These are phyloP conservation scores for Cryptus viduatorius DNA, from an alignment of 2,888 invertebrate species.

Conservation along the genomic window DNA sequence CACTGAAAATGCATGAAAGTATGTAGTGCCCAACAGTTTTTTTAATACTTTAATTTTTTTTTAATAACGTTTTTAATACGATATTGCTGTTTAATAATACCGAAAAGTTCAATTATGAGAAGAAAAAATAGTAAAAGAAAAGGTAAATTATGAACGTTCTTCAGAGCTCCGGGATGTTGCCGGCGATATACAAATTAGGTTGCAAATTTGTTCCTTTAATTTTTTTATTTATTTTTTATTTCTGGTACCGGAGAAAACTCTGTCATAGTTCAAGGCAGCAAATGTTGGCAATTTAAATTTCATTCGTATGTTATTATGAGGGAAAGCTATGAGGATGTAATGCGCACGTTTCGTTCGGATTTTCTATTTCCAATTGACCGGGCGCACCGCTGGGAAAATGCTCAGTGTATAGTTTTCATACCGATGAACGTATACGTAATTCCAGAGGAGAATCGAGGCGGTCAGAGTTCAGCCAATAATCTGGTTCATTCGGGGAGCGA, in stretches of 20 bases:
- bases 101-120: no score
- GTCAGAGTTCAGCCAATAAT: constrained; percentile 83
- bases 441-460: constrained; percentile 70
- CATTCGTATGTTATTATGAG: background rate
- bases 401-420: constrained; percentile 71
- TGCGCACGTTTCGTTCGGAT: background rate
- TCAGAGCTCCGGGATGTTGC: no score
- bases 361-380: constrained; percentile 22
- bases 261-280: background rate
- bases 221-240: background rate
- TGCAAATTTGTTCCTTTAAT: background rate
- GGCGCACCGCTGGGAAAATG: constrained; percentile 42
- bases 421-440: constrained; percentile 79
- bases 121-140: no score
- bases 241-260: background rate
- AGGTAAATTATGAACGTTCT: no score
- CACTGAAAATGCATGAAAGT: no score
- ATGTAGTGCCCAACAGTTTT: no score
- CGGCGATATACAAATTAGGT: no score
- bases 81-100: no score
- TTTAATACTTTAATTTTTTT: no score
- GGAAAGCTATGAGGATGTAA: background rate
- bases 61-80: no score
- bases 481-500: constrained; percentile 78
- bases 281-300: background rate